These are phyloP conservation scores for Oreochromis niloticus DNA, from an alignment of 2,113 vertebrate genomes.

Conservation along the genomic window DNA sequence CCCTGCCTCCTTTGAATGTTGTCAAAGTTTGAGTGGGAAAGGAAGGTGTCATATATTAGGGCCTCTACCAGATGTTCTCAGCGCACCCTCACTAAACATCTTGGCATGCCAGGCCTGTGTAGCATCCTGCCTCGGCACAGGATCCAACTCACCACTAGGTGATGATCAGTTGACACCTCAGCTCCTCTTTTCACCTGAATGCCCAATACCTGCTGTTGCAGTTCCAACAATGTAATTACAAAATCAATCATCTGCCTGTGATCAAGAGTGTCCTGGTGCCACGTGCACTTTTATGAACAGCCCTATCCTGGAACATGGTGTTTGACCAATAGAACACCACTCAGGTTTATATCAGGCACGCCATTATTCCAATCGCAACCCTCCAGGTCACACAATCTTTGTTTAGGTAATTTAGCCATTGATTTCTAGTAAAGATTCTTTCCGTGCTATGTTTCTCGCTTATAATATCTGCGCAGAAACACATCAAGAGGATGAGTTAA, in stretches of 20 bases:
- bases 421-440: not conserved
- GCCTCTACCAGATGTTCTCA: not conserved
- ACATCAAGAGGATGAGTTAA: not conserved
- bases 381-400: no score
- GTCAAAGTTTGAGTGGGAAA: not conserved
- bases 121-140: not conserved
- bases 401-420: not conserved
- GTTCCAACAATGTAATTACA: not conserved
- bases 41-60: not conserved
- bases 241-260: not conserved
- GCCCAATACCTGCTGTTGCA: not conserved
- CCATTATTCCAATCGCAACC: no score
- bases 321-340: no score
- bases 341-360: no score
- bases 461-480: not conserved
- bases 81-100: not conserved
- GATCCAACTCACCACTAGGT: not conserved
- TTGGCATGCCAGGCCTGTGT: not conserved
- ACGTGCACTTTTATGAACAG: no score
- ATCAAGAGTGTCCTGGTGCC: no score
- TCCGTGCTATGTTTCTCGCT: not conserved
- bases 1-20: not conserved
- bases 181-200: fast-evolving
- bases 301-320: no score
- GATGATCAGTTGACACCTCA: not conserved